Evolutionary conservation across 1,140 invertebrate genomes (phyloP).

Genomic region (Helicoverpa armigera): DNA sequence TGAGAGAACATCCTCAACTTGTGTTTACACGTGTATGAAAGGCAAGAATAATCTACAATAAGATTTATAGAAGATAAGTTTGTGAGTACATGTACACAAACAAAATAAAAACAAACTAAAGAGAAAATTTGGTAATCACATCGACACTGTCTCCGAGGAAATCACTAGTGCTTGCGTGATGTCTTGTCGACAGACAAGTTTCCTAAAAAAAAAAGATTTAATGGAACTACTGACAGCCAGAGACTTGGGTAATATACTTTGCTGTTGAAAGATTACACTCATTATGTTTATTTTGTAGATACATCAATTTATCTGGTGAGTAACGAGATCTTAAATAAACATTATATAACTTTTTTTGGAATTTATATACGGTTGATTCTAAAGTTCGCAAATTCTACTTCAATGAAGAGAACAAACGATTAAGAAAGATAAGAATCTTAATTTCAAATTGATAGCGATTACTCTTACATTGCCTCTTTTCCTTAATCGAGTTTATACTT

Average conservation of each 20-base stretch:
- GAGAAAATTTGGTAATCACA: slow-evolving; percentile 51
- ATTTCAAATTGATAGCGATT: slow-evolving; percentile 23
- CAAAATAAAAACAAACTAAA: slow-evolving; percentile 45
- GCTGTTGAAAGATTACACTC: slow-evolving; percentile 28
- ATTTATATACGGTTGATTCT: background rate
- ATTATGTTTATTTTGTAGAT: slow-evolving; percentile 19
- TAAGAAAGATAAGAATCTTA: slow-evolving; percentile 15
- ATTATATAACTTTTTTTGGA: background rate
- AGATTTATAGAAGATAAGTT: no score
- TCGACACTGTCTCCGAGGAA: slow-evolving; percentile 50
- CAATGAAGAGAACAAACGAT: background rate
- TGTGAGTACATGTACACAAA: no score
- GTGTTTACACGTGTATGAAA: background rate
- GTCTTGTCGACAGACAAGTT: slow-evolving; percentile 36
- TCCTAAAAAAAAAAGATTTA: slow-evolving; percentile 40
- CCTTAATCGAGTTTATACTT: background rate
- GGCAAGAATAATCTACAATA: no score
- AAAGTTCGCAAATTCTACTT: background rate
- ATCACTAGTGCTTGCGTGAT: slow-evolving; percentile 40
- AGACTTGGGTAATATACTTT: slow-evolving; percentile 14
- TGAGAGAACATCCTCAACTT: background rate
- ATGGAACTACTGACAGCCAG: slow-evolving; percentile 32
- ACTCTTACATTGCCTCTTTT: slow-evolving; percentile 3
- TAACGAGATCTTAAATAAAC: slow-evolving; percentile 7
- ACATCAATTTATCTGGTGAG: slow-evolving; percentile 34